Evolutionary conservation across 2,113 vertebrate species (phyloP), one percentile per base, ranked within the genome.

Genomic region (Cariama cristata): DNA sequence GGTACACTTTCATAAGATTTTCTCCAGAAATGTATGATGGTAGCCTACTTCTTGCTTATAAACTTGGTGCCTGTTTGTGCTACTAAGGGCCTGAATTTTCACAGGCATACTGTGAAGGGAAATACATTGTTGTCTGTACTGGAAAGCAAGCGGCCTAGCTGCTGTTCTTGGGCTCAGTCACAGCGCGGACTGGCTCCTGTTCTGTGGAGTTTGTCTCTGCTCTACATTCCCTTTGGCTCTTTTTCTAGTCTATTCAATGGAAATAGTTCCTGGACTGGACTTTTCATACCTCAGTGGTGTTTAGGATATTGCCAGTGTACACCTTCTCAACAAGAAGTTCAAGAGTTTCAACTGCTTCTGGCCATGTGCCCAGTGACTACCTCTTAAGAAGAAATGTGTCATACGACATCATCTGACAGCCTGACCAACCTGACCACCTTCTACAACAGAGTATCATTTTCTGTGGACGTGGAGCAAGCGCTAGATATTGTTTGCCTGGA

Each of bases 291-390:
- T 79, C 38, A 49, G 7, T 71, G 26, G 11, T 58, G 18, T 53
- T 15, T 40, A 33, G 6, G 26, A 82, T 14, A 14, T n/a, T 86
- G 15, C 20, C 6, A 13, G 9, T 24, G 4, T 47, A 19, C 3
- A 22, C 1, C 4, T 9, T 85, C 5, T 14, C 35, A 60, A 56
- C 12, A 9, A 35, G 15, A 72, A 50, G 3, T 55, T 49, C 30
- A 52, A n/a, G 44, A 77, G 11, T 82, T 72, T 64, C 15, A 64
- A 14, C 55, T 7, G 5, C 5, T 4, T 45, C 53, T n/a, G 28
- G 16, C 13, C 23, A n/a, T 0, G 0, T 20, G 5, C 2, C 8
- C 42, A 44, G 42, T 35, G 40, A 40, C 6, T 44, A 7, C 2
- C 8, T 60, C 19, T 35, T 22, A 55, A 64, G 32, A 53, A 32